phyloP scores from a whole-genome alignment of 2,888 invertebrate genomes.

The Hemithea aestivaria region DNA sequence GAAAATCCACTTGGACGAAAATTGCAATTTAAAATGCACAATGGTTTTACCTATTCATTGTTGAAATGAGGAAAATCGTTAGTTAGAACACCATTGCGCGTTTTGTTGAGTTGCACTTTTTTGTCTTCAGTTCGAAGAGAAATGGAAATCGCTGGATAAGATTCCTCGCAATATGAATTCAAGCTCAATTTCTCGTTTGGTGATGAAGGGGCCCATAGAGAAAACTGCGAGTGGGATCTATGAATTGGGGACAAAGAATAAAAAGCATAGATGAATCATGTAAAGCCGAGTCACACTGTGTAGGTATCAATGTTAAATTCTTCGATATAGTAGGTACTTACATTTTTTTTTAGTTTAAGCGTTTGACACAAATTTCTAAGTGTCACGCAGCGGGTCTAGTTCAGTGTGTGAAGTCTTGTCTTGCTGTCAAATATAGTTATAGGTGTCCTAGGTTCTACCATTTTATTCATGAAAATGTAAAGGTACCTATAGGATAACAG shows the following conservation, averaged over 20 bases:
- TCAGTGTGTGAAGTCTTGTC: too few relatives aligned
- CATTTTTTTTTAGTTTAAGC: too few relatives aligned
- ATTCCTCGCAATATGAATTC: conserved; percentile 17
- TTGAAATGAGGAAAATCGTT: conserved; percentile 7
- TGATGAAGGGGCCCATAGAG: conserved; percentile 26
- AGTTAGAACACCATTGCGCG: conserved; percentile 18
- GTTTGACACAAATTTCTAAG: too few relatives aligned
- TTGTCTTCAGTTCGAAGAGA: conserved; percentile 11
- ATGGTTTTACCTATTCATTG: conserved; percentile 16
- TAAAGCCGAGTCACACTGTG: too few relatives aligned
- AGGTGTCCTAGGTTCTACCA: too few relatives aligned
- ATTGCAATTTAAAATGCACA: conserved; percentile 37
- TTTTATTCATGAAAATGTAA: too few relatives aligned
- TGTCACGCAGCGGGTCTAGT: too few relatives aligned
- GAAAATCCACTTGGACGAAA: conserved; percentile 29
- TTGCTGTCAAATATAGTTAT: too few relatives aligned
- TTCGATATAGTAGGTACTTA: too few relatives aligned
- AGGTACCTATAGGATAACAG: too few relatives aligned
- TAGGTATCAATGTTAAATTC: too few relatives aligned
- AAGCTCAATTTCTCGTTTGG: conserved; percentile 26
- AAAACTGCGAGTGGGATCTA: conserved; percentile 32
- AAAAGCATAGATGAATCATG: conserved; percentile 26
- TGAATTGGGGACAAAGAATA: conserved; percentile 19
- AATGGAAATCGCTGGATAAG: conserved; percentile 17
- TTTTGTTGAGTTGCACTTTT: neutral